Evolutionary conservation across 2,888 invertebrate species (phyloP).

Genomic region (Desoria tigrina): DNA sequence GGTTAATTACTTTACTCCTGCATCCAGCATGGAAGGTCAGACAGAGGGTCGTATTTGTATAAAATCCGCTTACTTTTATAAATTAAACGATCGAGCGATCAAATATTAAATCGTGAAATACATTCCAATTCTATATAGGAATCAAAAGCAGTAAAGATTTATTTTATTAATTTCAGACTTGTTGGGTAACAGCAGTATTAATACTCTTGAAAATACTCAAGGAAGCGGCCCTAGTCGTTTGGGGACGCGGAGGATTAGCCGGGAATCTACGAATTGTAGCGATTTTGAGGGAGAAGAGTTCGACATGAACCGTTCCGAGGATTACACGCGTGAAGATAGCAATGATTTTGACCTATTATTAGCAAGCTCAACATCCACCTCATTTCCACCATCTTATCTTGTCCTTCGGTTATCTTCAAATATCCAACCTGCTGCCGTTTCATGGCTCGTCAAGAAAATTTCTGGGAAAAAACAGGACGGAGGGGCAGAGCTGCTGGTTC

Average conservation of each 20-base stretch:
- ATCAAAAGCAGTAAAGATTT: no score
- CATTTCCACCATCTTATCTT: slow-evolving; percentile 60
- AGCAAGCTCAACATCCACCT: not conserved
- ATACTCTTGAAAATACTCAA: no score
- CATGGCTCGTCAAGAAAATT: slow-evolving; percentile 63
- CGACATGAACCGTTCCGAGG: slow-evolving; percentile 20
- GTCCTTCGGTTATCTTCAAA: slow-evolving; percentile 60
- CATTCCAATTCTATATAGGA: no score
- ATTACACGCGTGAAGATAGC: slow-evolving; percentile 22
- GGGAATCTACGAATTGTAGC: not conserved
- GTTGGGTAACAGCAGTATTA: no score
- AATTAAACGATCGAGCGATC: not conserved
- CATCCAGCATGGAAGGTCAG: no score
- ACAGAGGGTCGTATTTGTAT: no score
- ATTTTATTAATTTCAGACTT: no score
- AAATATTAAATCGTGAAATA: not conserved
- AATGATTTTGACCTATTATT: not conserved
- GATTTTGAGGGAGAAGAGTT: not conserved
- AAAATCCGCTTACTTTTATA: no score
- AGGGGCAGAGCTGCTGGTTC: slow-evolving; percentile 63
- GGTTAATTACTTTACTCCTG: no score
- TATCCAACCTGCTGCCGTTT: slow-evolving; percentile 58
- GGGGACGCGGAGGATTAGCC: slow-evolving; percentile 1
- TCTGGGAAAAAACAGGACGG: slow-evolving; percentile 61
- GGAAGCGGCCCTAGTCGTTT: not conserved